Percentiles rank a stretch among this genome's conserved stretches.
phyloP scores from a whole-genome alignment of 1,140 invertebrate genomes.

The Caenorhabditis remanei region DNA sequence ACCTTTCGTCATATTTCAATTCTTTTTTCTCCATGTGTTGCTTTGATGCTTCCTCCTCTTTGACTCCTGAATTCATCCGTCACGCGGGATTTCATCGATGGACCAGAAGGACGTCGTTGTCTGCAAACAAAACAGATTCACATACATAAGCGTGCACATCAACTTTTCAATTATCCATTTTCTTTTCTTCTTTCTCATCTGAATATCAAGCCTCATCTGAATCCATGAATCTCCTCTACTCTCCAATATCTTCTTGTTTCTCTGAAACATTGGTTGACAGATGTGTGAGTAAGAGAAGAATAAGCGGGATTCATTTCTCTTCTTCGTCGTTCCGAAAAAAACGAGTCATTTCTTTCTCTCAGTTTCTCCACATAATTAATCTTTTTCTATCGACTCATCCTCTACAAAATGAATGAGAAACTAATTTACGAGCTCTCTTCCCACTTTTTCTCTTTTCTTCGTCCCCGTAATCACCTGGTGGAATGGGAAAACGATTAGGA shows the following conservation, averaged over 20 bases:
- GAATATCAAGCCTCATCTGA: too few relatives aligned
- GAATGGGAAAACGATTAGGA: not conserved
- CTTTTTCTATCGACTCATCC: not conserved
- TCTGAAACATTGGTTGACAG: not conserved
- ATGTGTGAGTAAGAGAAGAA: conserved; percentile 12
- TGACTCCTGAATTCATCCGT: not conserved
- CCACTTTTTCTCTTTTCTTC: too few relatives aligned
- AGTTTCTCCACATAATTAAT: not conserved
- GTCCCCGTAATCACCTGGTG: not conserved
- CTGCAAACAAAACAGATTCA: conserved; percentile 15
- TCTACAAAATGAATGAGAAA: not conserved
- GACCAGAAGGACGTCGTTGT: not conserved
- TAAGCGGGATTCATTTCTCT: not conserved
- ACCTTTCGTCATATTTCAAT: conserved; percentile 39
- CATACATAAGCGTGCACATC: not conserved
- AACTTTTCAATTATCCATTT: conserved; percentile 40
- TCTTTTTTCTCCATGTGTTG: not conserved
- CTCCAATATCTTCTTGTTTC: not conserved
- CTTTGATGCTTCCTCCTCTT: not conserved
- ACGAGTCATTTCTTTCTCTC: not conserved
- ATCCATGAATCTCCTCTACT: not conserved
- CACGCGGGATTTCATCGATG: not conserved
- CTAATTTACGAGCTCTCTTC: conserved; percentile 2
- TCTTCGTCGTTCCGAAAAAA: not conserved
- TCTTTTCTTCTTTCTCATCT: not conserved